Evolutionary conservation across 2,797 vertebrate genomes (phyloP), one percentile per base, ranked within the genome.

Genomic region (Myripristis jacobus): DNA sequence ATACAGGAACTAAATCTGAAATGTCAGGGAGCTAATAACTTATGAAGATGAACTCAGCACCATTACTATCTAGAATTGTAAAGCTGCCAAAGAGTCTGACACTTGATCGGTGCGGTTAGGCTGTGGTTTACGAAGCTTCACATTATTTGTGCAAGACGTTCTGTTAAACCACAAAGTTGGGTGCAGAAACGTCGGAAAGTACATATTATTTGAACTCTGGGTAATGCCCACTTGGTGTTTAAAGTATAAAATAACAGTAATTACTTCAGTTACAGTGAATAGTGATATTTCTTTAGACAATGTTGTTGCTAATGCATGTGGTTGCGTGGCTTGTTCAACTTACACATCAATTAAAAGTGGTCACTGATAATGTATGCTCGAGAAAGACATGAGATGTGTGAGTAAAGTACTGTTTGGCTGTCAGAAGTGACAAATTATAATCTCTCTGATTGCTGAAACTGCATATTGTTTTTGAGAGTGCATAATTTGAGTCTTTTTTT

Each of bases 81-180:
- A 74, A 75, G 24, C 46, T 86, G 83, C 81, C 81, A 85, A 74
- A 77, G 31, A 53, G 73, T 66, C 80, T 82, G 79, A 84, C 80
- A 68, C 58, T 70, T 61, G 57, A 88, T 86, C 78, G 82, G 77
- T 84, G 87, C 56, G 85, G 85, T 78, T 12, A n/a, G 73, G n/a
- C 63, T 80, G 80, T 34, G 85, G 86, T 86, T 86, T 73, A 71
- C 64, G 74, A 78, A 59, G 67, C 69, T 70, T 78, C 75, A 70
- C 24, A 8, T 83, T 81, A 79, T 87, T 81, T 84, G 60, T 68
- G 74, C 77, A 83, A 87, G 74, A 83, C 75, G 61, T 80, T 84
- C 76, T 52, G 43, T 80, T 58, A 73, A 69, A 84, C 83, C 79
- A 25, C 74, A 80, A 66, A 64, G 38, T 24, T 79, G 67, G 72